Evolutionary conservation across 2,113 vertebrate genomes (phyloP).

Genomic region (Melozone crissalis): DNA sequence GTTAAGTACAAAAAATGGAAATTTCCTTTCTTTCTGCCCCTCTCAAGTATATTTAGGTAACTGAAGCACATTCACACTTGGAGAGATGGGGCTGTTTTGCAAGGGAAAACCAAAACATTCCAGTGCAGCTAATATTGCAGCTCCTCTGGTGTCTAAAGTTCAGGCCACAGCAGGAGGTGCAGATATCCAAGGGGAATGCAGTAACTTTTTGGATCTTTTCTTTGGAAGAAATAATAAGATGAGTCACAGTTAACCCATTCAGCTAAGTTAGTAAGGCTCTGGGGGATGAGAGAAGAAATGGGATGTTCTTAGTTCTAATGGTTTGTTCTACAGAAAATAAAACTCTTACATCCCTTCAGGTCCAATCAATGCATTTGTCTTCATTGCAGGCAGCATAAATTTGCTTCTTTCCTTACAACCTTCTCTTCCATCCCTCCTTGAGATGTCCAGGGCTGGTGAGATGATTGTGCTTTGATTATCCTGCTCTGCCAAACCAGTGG

Average conservation of each 20-base stretch:
- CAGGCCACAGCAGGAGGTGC: constrained; percentile 52
- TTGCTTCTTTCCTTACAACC: background rate
- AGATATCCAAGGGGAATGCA: constrained; percentile 25
- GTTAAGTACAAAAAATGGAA: background rate
- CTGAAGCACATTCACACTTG: constrained; percentile 23
- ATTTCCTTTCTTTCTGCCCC: background rate
- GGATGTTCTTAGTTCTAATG: background rate
- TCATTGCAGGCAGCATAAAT: background rate
- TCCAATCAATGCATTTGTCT: background rate
- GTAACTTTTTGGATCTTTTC: constrained; percentile 56
- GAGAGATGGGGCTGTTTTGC: constrained; percentile 35
- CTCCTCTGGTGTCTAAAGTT: constrained; percentile 51
- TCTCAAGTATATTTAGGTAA: constrained; percentile 7
- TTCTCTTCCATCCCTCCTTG: background rate
- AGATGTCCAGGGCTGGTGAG: background rate
- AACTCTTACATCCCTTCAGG: background rate
- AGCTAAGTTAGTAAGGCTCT: background rate
- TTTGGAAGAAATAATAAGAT: constrained; percentile 38
- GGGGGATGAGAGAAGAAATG: background rate
- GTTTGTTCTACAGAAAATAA: background rate
- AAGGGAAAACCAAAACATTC: constrained; percentile 64
- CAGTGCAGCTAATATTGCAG: constrained; percentile 47
- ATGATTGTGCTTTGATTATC: background rate
- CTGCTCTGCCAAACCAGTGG: background rate
- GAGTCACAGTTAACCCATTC: constrained; percentile 21